A percentile compares a stretch with the other conserved stretches of the same genome.
Conservation (phyloP, 2,888 invertebrate species). For the Molanna angustata region DNA sequence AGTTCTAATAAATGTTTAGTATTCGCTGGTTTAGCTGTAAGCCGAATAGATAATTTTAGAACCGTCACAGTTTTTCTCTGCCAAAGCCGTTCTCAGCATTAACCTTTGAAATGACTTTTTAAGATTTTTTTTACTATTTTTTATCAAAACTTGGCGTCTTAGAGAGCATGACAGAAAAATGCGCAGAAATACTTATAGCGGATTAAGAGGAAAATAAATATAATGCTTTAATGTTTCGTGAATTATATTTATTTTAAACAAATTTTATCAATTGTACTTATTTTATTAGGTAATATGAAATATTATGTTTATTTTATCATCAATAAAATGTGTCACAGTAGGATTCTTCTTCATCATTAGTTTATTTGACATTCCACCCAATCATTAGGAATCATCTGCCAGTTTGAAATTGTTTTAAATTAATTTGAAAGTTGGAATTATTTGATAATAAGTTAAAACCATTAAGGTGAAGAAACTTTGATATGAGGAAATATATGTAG, state of each 20-base stretch:
- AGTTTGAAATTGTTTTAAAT: too few relatives aligned
- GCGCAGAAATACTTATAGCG: background rate
- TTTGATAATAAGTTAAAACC: too few relatives aligned
- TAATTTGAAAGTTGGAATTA: too few relatives aligned
- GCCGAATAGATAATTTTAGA: slow-evolving; percentile 11
- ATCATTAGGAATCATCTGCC: too few relatives aligned
- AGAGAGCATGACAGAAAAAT: slow-evolving; percentile 7
- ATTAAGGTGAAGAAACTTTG: too few relatives aligned
- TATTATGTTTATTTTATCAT: background rate
- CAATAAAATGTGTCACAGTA: background rate
- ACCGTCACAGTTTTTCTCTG: slow-evolving; percentile 10
- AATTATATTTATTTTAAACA: too few relatives aligned
- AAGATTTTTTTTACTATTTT: slow-evolving; percentile 4
- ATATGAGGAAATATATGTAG: too few relatives aligned
- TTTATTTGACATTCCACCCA: too few relatives aligned
- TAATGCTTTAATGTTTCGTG: background rate
- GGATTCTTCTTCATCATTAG: too few relatives aligned
- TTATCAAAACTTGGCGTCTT: slow-evolving; percentile 3
- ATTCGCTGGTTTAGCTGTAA: too few relatives aligned
- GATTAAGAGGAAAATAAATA: background rate
- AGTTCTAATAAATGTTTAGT: too few relatives aligned
- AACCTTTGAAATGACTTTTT: slow-evolving; percentile 14
- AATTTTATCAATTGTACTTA: too few relatives aligned
- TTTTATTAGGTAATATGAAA: background rate
- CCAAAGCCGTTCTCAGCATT: slow-evolving; percentile 10